These are phyloP conservation scores for Galeopsomyia nigrocyanea DNA, from an alignment of 2,888 invertebrate species.

Conservation along the genomic window DNA sequence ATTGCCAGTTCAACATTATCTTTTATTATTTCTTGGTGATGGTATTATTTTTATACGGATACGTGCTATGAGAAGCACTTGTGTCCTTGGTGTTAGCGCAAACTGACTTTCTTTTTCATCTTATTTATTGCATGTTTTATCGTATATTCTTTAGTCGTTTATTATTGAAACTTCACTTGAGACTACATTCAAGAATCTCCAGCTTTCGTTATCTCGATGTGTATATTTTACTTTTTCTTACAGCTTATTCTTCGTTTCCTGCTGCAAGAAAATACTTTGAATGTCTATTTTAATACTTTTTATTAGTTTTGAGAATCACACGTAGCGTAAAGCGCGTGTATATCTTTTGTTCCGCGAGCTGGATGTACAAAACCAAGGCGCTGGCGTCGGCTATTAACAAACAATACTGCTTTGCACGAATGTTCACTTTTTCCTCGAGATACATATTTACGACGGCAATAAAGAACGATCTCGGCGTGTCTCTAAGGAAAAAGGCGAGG, in stretches of 20 bases:
- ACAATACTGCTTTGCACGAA: too few relatives aligned
- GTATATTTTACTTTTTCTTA: background rate
- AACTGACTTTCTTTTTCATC: conserved; percentile 17
- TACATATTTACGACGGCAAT: too few relatives aligned
- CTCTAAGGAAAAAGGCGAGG: background rate
- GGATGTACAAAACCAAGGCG: too few relatives aligned
- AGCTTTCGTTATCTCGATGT: conserved; percentile 9
- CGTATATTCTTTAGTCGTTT: conserved; percentile 5
- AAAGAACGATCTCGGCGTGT: background rate
- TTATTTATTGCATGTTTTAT: conserved; percentile 33
- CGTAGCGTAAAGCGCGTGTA: too few relatives aligned
- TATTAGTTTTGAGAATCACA: too few relatives aligned
- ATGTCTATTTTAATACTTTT: too few relatives aligned
- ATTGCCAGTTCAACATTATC: conserved; percentile 2
- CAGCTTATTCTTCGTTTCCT: too few relatives aligned
- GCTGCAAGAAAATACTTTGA: too few relatives aligned
- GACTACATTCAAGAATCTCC: background rate
- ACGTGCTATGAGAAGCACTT: background rate
- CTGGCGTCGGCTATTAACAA: too few relatives aligned
- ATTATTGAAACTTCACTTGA: conserved; percentile 7
- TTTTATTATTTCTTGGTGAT: too few relatives aligned
- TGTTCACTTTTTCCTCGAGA: too few relatives aligned
- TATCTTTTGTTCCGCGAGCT: too few relatives aligned
- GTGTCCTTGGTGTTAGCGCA: conserved; percentile 32
- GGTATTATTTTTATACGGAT: background rate